Conservation (phyloP, 2,113 vertebrate species). For the Probosciger aterrimus region DNA sequence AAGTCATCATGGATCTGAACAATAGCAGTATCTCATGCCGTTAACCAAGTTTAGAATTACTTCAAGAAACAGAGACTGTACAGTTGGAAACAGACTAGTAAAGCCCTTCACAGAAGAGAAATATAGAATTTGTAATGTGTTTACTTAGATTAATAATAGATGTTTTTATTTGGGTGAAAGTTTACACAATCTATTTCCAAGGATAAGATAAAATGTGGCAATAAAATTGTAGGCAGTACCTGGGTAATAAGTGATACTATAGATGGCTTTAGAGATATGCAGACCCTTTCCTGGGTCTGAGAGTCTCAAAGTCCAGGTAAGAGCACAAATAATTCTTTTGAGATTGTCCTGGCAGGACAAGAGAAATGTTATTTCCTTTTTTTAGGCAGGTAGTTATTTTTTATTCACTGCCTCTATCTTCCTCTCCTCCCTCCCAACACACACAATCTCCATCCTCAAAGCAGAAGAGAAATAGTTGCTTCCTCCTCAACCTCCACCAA, state of each 20-base stretch:
- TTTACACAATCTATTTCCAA: neutral
- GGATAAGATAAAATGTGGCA: neutral
- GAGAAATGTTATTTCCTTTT: neutral
- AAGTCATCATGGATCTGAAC: neutral
- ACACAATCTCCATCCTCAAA: neutral
- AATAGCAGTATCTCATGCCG: neutral
- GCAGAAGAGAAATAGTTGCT: slow-evolving; percentile 23
- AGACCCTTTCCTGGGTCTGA: neutral
- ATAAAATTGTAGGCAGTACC: neutral
- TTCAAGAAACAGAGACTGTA: neutral
- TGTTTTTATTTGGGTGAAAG: neutral
- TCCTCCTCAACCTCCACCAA: slow-evolving; percentile 44
- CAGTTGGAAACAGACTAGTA: neutral
- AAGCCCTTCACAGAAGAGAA: neutral
- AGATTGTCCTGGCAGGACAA: neutral
- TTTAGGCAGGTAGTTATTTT: neutral
- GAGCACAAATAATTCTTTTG: neutral
- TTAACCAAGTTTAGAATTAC: neutral
- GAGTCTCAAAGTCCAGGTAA: neutral
- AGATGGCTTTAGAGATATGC: neutral
- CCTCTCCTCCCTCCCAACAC: neutral
- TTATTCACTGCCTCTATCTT: neutral
- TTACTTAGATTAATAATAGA: neutral
- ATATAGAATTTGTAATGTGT: neutral
- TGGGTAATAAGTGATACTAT: neutral